Percentiles rank a stretch among this genome's conserved stretches.
phyloP scores from a whole-genome alignment of 2,888 invertebrate species.

The Polydrusus cervinus region DNA sequence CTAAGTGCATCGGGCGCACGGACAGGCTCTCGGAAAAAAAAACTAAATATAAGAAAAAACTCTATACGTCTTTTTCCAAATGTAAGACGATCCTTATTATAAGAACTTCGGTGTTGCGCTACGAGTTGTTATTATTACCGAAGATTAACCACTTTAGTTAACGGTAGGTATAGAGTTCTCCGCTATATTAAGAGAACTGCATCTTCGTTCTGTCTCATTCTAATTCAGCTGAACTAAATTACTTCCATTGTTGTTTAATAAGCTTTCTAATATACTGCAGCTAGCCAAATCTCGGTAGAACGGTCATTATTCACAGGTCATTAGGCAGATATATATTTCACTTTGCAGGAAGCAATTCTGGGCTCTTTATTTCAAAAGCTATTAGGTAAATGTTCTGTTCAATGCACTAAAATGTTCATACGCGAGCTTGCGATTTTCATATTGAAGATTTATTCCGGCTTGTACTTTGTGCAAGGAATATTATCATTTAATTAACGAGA shows the following conservation, averaged over 20 bases:
- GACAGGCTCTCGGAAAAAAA: no score
- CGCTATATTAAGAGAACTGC: slow-evolving; percentile 1
- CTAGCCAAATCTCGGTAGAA: slow-evolving; percentile 20
- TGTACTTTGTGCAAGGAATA: not conserved
- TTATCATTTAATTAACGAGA: slow-evolving; percentile 6
- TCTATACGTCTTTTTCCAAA: no score
- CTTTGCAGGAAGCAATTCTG: slow-evolving; percentile 22
- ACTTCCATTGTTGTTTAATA: slow-evolving; percentile 9
- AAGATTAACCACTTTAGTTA: not conserved
- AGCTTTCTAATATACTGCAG: slow-evolving; percentile 25
- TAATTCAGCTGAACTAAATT: slow-evolving; percentile 14
- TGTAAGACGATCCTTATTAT: no score
- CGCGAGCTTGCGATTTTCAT: slow-evolving; percentile 5
- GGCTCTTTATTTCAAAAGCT: slow-evolving; percentile 23
- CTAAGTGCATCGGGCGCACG: no score
- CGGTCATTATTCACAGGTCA: slow-evolving; percentile 24
- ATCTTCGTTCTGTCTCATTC: slow-evolving; percentile 1
- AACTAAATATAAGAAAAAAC: no score
- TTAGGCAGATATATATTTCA: slow-evolving; percentile 26
- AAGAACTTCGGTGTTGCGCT: no score
- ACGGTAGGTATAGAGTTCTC: not conserved
- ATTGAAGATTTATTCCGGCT: slow-evolving; percentile 16
- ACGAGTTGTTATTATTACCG: no score
- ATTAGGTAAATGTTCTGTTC: slow-evolving; percentile 25
- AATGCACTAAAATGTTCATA: slow-evolving; percentile 5